phyloP scores from a whole-genome alignment of 2,888 invertebrate species.

The Creontiades dilutus region DNA sequence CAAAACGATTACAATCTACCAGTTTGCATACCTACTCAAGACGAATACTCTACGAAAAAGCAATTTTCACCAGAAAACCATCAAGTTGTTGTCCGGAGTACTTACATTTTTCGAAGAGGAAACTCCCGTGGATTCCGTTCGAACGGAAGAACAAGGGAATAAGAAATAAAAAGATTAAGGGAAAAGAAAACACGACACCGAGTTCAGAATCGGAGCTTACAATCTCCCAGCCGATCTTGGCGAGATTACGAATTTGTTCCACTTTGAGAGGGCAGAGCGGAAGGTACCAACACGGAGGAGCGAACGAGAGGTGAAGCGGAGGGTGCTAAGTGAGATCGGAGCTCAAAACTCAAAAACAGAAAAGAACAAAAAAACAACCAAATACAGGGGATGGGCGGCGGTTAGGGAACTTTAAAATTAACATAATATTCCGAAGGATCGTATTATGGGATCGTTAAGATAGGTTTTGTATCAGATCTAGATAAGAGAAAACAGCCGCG shows the following conservation, averaged over 20 bases:
- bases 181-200: not conserved
- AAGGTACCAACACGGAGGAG: not conserved
- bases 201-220: not conserved
- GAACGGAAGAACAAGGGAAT: not conserved
- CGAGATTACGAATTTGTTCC: constrained; percentile 61
- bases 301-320: not conserved
- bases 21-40: too few relatives aligned
- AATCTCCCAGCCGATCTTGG: constrained; percentile 20
- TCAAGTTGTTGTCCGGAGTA: not conserved
- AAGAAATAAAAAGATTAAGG: too few relatives aligned
- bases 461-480: constrained; percentile 62
- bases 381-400: constrained; percentile 55
- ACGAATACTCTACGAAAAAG: too few relatives aligned
- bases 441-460: constrained; percentile 67
- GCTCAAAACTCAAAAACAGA: constrained; percentile 34
- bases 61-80: too few relatives aligned
- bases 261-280: constrained; percentile 31
- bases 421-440: constrained; percentile 65
- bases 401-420: constrained; percentile 66
- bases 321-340: constrained; percentile 57
- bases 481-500: constrained; percentile 57
- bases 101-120: not conserved
- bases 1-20: too few relatives aligned
- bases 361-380: not conserved
- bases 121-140: not conserved